These are phyloP conservation scores for Drosophila parvula DNA, from an alignment of 1,140 invertebrate genomes.

Conservation along the genomic window DNA sequence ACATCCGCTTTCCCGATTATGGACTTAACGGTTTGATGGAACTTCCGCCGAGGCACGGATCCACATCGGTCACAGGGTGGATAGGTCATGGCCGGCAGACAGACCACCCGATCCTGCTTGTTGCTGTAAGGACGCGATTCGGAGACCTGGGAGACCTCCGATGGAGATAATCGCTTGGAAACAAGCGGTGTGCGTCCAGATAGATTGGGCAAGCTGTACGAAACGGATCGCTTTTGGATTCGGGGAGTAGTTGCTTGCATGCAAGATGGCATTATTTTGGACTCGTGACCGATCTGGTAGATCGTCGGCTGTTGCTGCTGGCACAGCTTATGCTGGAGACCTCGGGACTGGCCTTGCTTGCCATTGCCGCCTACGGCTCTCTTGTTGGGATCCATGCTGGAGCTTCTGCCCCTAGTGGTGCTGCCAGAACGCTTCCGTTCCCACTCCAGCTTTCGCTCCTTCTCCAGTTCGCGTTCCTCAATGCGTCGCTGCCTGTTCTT, in stretches of 20 bases:
- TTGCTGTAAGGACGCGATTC: not conserved
- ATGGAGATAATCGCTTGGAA: not conserved
- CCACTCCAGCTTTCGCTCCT: not conserved
- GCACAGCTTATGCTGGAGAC: constrained; percentile 48
- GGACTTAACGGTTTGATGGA: not conserved
- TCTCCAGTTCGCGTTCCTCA: constrained; percentile 10
- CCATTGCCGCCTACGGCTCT: constrained; percentile 1
- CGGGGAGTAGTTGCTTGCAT: not conserved
- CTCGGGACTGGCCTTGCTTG: not conserved
- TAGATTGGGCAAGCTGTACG: constrained; percentile 58
- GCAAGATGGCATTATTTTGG: not conserved
- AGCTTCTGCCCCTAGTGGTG: not conserved
- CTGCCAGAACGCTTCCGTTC: constrained; percentile 4
- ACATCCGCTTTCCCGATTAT: not conserved
- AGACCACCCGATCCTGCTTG: not conserved
- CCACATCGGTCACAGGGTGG: not conserved
- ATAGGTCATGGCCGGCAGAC: constrained; percentile 23
- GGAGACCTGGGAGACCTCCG: not conserved
- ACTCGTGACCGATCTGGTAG: constrained; percentile 14
- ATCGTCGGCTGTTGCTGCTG: constrained; percentile 45
- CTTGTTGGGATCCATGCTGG: constrained; percentile 1
- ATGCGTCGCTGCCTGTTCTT: not conserved
- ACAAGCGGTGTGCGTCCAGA: not conserved
- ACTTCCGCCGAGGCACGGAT: not conserved
- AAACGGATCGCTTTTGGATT: not conserved